Evolutionary conservation across 1,140 invertebrate genomes (phyloP).

Genomic region (Drosophila navojoa): DNA sequence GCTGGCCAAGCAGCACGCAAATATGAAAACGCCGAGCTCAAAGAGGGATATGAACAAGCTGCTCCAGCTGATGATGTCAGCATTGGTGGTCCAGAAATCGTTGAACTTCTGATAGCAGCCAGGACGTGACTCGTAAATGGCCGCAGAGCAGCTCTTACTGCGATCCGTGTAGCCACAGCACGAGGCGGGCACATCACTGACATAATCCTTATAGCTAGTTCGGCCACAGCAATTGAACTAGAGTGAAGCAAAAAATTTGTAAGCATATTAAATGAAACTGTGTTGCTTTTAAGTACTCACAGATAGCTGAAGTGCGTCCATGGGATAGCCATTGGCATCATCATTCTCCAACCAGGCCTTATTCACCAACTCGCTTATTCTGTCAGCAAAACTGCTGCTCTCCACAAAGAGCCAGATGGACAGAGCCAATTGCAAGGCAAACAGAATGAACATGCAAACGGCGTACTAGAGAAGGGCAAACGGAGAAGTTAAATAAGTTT

Average conservation of each 20-base stretch:
- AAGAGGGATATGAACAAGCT: slow-evolving; percentile 87
- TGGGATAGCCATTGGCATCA: slow-evolving; percentile 45
- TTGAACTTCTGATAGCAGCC: slow-evolving; percentile 84
- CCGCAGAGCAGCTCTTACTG: slow-evolving; percentile 55
- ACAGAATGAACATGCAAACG: slow-evolving; percentile 86
- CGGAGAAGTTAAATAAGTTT: not conserved
- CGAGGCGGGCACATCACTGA: slow-evolving; percentile 60
- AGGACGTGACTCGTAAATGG: slow-evolving; percentile 60
- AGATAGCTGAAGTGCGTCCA: slow-evolving; percentile 70
- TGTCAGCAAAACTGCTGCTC: slow-evolving; percentile 83
- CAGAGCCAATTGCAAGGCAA: slow-evolving; percentile 87
- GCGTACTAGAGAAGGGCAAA: slow-evolving; percentile 85
- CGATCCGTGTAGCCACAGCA: slow-evolving; percentile 82
- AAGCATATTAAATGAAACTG: not conserved
- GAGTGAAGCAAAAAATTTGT: not conserved
- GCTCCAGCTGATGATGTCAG: slow-evolving; percentile 86
- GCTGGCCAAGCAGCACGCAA: slow-evolving; percentile 73
- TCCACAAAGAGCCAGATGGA: slow-evolving; percentile 86
- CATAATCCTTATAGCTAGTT: slow-evolving; percentile 82
- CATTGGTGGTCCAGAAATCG: slow-evolving; percentile 84
- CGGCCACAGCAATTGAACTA: slow-evolving; percentile 88
- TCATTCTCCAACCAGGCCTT: slow-evolving; percentile 66
- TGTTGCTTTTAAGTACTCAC: slow-evolving; percentile 45
- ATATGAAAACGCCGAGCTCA: slow-evolving; percentile 65
- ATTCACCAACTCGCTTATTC: slow-evolving; percentile 83